A percentile compares a stretch with the other conserved stretches of the same genome.
phyloP scores from a whole-genome alignment of 2,113 vertebrate species.

The Daboia siamensis region DNA sequence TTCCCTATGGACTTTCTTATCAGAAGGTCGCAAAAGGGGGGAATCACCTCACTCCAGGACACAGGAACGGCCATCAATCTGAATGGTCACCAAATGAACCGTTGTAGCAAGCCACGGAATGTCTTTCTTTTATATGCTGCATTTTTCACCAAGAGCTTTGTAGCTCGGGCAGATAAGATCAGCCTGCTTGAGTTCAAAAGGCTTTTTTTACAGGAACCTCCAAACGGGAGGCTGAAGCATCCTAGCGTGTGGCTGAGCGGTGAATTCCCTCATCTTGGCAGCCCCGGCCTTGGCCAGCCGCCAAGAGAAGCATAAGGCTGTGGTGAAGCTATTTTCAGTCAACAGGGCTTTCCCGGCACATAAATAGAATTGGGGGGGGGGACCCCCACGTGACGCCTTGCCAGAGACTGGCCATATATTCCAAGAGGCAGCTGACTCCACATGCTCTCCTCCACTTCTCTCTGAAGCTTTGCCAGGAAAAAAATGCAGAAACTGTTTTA shows the following conservation, averaged over 20 bases:
- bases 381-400: slow-evolving; percentile 43
- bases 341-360: slow-evolving; percentile 22
- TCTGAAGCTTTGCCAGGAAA: slow-evolving; percentile 81
- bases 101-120: neutral
- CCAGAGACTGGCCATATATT: slow-evolving; percentile 75
- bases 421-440: slow-evolving; percentile 85
- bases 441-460: slow-evolving; percentile 61
- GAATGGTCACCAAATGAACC: neutral
- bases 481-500: slow-evolving; percentile 77
- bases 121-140: neutral
- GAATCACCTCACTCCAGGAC: no score
- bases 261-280: slow-evolving; percentile 54
- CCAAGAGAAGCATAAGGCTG: slow-evolving; percentile 42
- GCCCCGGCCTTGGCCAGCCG: slow-evolving; percentile 44
- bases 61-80: no score
- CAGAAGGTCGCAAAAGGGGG: no score
- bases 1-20: no score
- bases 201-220: slow-evolving; percentile 26
- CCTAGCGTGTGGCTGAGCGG: rapidly evolving
- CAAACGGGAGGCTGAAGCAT: neutral
- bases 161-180: neutral
- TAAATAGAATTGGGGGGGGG: slow-evolving; percentile 45
- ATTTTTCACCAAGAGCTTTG: neutral
- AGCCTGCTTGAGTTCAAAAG: neutral
- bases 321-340: slow-evolving; percentile 61